Base-by-base conservation (phyloP, 2,797 vertebrate genomes). In the Syngnathus rostellatus region DNA sequence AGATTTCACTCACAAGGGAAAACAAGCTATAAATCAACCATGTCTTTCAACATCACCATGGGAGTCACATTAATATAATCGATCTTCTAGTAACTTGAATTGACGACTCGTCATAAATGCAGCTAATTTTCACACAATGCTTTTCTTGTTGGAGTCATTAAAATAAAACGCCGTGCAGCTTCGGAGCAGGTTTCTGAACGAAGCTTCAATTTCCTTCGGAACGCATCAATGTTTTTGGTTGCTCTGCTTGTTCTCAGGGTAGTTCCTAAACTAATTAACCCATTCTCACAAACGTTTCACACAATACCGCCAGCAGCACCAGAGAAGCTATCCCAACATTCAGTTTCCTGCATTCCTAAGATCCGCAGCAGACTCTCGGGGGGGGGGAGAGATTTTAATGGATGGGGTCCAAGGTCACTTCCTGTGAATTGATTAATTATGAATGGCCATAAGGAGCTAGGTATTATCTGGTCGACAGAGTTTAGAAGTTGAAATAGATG, bases 401-500 rank as follows among this genome's bases (percentile, higher is more conserved):
- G 68, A 57, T 70, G 58, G 2, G 75, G 82, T 87, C 84, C 88
- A 75, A 86, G 85, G 83, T 86, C 78, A 89, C 73, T 88, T 89
- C 88, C 87, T 85, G 85, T 85, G 77, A 80, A 81, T 81, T 85
- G 87, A 86, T 85, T 80, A 82, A 77, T 78, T 69, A 63, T 65
- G 59, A 78, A 76, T 62, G 79, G 72, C 78, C 74, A 77, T 64
- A 58, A 62, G 61, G 66, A 65, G 70, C 62, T 62, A 62, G 55
- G 66, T 70, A 75, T 76, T 77, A 64, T 69, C 50, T 50, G 66
- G 63, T 64, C 25, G 51, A 55, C 65, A 12, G 17, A 69, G 50
- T 57, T 23, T 55, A 31, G 31, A 31, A 31, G 31, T 31, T 31
- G 31, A 31, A 31, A 31, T 31, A 31, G 31, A 31, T 31, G 31